A percentile compares a stretch with the other conserved stretches of the same genome.
These are phyloP conservation scores for Chalcosyrphus nemorum DNA, from an alignment of 2,888 invertebrate genomes.

Conservation along the genomic window DNA sequence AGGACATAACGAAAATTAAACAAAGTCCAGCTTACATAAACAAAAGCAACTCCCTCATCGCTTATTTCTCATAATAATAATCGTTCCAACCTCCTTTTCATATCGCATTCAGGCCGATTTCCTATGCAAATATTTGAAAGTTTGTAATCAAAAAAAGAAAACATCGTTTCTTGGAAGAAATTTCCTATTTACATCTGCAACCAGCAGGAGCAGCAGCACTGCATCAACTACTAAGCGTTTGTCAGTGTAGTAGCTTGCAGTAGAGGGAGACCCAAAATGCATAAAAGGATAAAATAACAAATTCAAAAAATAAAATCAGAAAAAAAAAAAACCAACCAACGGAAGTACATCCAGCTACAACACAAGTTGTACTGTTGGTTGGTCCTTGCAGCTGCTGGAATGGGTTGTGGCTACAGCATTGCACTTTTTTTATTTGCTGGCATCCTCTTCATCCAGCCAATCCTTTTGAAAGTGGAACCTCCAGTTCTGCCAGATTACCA, in stretches of 20 bases:
- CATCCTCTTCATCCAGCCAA: conserved; percentile 55
- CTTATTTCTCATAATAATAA: no score
- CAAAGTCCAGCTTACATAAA: conserved; percentile 34
- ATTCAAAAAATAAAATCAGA: conserved; percentile 19
- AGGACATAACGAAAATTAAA: no score
- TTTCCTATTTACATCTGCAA: conserved; percentile 47
- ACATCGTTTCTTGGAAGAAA: neutral
- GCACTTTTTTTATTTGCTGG: conserved; percentile 58
- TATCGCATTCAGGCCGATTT: conserved; percentile 57
- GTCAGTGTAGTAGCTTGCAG: neutral
- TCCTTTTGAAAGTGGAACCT: conserved; percentile 51
- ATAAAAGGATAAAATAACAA: conserved; percentile 62
- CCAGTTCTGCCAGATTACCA: conserved; percentile 46
- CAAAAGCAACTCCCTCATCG: neutral
- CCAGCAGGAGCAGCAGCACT: conserved; percentile 33
- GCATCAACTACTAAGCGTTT: conserved; percentile 31
- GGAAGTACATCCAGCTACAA: conserved; percentile 46
- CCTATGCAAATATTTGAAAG: conserved; percentile 74
- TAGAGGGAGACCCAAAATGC: conserved; percentile 26
- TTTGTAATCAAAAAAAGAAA: conserved; percentile 73
- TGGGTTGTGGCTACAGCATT: conserved; percentile 68
- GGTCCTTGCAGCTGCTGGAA: conserved; percentile 63
- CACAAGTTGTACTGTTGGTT: conserved; percentile 60
- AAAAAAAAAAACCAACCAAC: conserved; percentile 46
- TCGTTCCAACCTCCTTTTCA: neutral